These are phyloP conservation scores for Saccostrea echinata DNA, from an alignment of 1,140 invertebrate species.

Conservation along the genomic window DNA sequence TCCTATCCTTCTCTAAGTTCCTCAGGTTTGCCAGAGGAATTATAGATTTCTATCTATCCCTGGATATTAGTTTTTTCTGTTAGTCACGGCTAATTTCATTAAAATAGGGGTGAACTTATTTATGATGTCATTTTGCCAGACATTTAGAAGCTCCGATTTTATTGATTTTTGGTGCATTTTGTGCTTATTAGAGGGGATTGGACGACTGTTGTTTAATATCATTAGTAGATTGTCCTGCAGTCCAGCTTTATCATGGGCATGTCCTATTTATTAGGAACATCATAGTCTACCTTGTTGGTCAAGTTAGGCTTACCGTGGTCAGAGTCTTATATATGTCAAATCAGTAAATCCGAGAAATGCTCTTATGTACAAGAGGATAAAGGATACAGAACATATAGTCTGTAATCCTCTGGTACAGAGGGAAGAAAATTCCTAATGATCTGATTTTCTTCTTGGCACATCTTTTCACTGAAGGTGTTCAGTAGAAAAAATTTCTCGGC, in stretches of 20 bases:
- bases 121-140: background rate
- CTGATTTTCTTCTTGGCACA: background rate
- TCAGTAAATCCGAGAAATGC: background rate
- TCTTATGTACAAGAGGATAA: background rate
- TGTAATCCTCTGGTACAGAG: background rate
- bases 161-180: conserved; percentile 28
- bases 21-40: background rate
- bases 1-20: background rate
- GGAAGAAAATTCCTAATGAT: background rate
- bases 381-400: background rate
- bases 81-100: background rate
- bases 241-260: background rate
- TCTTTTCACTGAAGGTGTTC: background rate
- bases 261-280: background rate
- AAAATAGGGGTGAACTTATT: background rate
- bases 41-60: background rate
- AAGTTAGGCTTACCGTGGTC: background rate
- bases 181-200: background rate
- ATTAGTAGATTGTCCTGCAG: conserved; percentile 10
- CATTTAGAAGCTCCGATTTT: background rate
- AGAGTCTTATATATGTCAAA: background rate
- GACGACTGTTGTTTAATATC: background rate
- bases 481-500: background rate
- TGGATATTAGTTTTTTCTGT: background rate
- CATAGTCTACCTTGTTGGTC: background rate